Conservation (phyloP, 1,140 invertebrate species). For the Apocrypta bakeri region DNA sequence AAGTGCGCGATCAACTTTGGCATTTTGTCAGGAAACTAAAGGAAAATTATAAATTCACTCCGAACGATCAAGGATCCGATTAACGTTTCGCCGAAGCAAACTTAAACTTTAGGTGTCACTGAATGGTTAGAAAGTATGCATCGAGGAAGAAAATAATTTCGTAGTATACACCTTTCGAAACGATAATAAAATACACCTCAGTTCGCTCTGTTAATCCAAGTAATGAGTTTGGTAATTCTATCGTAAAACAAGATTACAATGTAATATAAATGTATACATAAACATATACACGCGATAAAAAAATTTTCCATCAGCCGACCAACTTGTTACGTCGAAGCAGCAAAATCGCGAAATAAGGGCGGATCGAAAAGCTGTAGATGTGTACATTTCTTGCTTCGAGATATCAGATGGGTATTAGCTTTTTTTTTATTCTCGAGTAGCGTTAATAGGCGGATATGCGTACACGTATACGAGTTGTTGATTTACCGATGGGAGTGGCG, state of each 20-base stretch:
- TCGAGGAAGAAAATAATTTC: too few species aligned
- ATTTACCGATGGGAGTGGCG: slow-evolving; percentile 26
- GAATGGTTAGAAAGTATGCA: too few species aligned
- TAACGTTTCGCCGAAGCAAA: not conserved
- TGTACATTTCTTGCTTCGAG: not conserved
- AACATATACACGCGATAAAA: not conserved
- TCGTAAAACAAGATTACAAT: not conserved
- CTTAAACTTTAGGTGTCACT: too few species aligned
- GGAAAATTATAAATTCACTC: not conserved
- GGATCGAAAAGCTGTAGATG: not conserved
- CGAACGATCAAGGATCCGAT: not conserved
- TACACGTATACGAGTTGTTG: not conserved
- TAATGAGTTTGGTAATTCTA: too few species aligned
- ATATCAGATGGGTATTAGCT: not conserved
- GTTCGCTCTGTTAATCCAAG: too few species aligned
- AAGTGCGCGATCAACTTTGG: not conserved
- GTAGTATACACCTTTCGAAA: too few species aligned
- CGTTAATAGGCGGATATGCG: not conserved
- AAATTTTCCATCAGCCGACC: not conserved
- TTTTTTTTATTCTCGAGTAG: not conserved
- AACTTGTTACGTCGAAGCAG: not conserved
- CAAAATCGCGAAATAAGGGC: not conserved
- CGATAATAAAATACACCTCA: too few species aligned
- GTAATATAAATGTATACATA: not conserved
- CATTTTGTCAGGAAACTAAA: not conserved